Conservation (phyloP, 2,113 vertebrate genomes). For the Tursiops truncatus region DNA sequence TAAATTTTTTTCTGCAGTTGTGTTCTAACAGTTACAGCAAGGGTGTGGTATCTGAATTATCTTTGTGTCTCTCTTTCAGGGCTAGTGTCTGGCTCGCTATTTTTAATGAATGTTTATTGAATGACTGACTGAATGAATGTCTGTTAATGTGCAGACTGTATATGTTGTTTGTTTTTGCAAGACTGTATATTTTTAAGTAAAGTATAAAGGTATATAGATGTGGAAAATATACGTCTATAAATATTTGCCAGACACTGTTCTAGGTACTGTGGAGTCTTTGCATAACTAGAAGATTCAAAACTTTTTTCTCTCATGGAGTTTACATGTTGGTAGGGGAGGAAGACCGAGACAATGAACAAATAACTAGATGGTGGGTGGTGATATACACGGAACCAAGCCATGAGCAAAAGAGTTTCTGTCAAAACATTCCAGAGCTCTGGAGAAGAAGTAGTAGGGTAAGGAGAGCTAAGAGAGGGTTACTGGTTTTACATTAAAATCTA, state of each 20-base stretch:
- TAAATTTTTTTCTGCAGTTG: neutral
- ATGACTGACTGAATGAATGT: neutral
- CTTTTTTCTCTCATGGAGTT: neutral
- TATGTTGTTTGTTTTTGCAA: neutral
- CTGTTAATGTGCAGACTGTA: neutral
- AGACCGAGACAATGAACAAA: neutral
- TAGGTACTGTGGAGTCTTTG: neutral
- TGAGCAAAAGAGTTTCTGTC: constrained; percentile 23
- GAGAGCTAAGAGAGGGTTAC: neutral
- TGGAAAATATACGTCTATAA: neutral
- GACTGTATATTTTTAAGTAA: neutral
- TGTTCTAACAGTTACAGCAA: neutral
- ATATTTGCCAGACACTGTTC: neutral
- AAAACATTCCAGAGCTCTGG: neutral
- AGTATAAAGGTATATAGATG: neutral
- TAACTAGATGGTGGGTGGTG: neutral
- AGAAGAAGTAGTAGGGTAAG: neutral
- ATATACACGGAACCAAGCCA: neutral
- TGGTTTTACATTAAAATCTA: neutral
- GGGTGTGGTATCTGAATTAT: neutral
- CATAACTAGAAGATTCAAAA: neutral
- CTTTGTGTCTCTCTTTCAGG: neutral
- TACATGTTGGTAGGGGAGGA: neutral
- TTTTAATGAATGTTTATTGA: constrained; percentile 1
- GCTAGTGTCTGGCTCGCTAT: neutral